Base-by-base conservation (phyloP, 2,888 invertebrate genomes). In the Chrysodeixis includens region DNA sequence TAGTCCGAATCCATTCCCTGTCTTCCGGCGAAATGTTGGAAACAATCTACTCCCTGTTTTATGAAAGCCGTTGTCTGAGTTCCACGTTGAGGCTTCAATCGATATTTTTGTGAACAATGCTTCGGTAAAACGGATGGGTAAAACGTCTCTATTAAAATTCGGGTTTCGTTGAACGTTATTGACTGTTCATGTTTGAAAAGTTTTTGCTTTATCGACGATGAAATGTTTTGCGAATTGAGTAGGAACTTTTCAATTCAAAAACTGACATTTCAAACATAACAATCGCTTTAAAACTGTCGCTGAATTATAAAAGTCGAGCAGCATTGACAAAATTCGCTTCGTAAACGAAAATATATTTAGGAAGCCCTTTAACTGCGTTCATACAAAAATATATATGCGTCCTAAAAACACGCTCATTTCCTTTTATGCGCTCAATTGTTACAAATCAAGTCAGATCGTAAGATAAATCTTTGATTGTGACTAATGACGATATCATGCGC, bases 1-100 rank as follows among this genome's bases (percentile, higher is more conserved):
- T 91, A 92, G 92, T 92, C 90, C 85, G 89, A 92, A 92, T 93
- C 91, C 91, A 92, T 93, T 93, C 88, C 77, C 81, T 84, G 86
- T 90, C 88, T 92, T 92, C 91, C 90, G 88, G 87, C 84, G 80
- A 86, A 90, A 89, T 90, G 90, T 90, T 90, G 87, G 87, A 86
- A 92, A 90, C 92, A 92, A 92, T 93, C 89, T 87, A 90, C 87
- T 88, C 86, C 81, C 84, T 82, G 85, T 90, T 92, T 92, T 89
- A 92, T 89, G 85, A 88, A 86, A 87, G 83, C 86, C 81, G 83
- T 84, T 86, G 86, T 86, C 85, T 83, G 82, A 79, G 81, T 83
- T 69, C 62, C 80, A 77, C 77, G 74, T 78, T 69, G 75, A 61
- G 72, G 68, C 69, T 54, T 49, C 56, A 71, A 82, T 83, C 81